These are phyloP conservation scores for Merops nubicus DNA, from an alignment of 2,113 vertebrate species.

Conservation along the genomic window DNA sequence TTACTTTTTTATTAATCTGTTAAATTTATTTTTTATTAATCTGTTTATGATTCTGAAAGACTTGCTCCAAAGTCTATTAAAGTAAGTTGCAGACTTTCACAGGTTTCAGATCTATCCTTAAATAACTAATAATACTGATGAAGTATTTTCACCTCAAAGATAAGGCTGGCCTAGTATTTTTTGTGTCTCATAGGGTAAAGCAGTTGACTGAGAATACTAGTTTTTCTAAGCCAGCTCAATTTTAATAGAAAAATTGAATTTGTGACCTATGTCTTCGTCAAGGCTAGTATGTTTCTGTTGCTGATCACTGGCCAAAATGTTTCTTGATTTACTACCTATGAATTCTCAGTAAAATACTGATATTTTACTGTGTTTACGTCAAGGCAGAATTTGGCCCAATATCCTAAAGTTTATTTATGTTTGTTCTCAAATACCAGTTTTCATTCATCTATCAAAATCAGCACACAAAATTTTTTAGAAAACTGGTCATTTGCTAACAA, in stretches of 20 bases:
- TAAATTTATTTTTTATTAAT: constrained; percentile 16
- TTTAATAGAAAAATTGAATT: neutral
- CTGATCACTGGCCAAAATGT: neutral
- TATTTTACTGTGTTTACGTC: neutral
- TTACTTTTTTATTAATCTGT: neutral
- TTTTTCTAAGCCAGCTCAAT: neutral
- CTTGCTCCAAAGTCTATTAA: neutral
- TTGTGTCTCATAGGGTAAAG: neutral
- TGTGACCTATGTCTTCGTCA: neutral
- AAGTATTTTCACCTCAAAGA: constrained; percentile 21
- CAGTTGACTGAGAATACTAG: neutral
- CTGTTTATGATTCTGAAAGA: neutral
- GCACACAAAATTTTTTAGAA: neutral
- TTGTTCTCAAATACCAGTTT: neutral
- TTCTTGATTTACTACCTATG: neutral
- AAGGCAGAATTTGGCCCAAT: neutral
- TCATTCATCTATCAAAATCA: neutral
- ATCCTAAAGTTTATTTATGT: neutral
- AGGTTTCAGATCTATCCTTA: neutral
- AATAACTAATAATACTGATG: neutral
- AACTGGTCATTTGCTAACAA: neutral
- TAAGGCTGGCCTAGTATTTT: neutral
- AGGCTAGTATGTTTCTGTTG: neutral
- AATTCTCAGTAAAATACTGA: neutral
- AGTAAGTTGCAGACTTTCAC: neutral